phyloP scores from a whole-genome alignment of 2,113 vertebrate genomes.

The Myiozetetes cayanensis region DNA sequence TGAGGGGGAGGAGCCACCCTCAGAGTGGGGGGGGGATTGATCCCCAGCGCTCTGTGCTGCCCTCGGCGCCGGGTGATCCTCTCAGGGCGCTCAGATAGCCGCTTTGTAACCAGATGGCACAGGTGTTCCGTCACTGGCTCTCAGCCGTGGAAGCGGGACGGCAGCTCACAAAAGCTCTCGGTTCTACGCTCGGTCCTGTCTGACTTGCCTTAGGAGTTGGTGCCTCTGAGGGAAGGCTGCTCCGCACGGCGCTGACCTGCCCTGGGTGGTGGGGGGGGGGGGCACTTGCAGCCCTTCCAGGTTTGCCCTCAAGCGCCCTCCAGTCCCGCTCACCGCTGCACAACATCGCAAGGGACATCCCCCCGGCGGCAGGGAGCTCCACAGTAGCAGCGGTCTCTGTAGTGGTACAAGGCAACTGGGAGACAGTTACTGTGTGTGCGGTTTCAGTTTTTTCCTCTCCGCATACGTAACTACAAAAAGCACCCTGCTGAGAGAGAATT shows the following conservation, averaged over 20 bases:
- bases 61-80: accelerated
- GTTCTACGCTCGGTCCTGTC: accelerated
- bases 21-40: too few relatives aligned
- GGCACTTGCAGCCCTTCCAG: accelerated
- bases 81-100: accelerated
- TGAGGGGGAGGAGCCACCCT: too few relatives aligned
- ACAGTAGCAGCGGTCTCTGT: accelerated
- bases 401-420: too few relatives aligned
- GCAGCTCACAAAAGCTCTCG: accelerated
- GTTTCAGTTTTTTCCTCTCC: not conserved
- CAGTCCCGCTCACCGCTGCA: accelerated
- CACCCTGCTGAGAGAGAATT: not conserved
- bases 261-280: accelerated
- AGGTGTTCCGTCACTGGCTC: accelerated
- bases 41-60: too few relatives aligned
- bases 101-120: accelerated
- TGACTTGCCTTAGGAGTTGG: accelerated
- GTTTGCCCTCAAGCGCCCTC: accelerated
- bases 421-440: accelerated
- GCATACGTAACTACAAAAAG: accelerated
- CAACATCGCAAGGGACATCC: accelerated
- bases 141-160: accelerated
- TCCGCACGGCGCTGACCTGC: accelerated
- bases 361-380: accelerated
- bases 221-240: too few relatives aligned